phyloP scores from a whole-genome alignment of 2,888 invertebrate species.

The Lissonota sp. region DNA sequence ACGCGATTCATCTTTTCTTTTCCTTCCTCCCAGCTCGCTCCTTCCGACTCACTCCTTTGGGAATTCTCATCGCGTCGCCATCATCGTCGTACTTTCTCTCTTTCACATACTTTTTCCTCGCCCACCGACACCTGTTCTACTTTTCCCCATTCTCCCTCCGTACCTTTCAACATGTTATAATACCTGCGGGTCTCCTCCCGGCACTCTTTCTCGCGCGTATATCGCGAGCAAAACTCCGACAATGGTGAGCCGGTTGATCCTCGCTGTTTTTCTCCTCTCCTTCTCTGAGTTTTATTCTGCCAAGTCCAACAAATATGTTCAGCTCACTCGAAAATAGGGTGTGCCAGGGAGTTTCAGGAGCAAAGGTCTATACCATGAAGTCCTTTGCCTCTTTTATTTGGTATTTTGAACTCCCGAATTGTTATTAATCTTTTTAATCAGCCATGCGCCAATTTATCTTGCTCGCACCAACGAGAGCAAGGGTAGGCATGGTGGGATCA shows the following conservation, averaged over 20 bases:
- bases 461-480: too few relatives aligned
- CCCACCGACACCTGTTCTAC: constrained; percentile 67
- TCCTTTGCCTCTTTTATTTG: too few relatives aligned
- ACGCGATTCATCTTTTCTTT: constrained; percentile 57
- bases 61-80: constrained; percentile 61
- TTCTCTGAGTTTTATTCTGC: constrained; percentile 23
- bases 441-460: too few relatives aligned
- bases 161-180: constrained; percentile 52
- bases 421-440: too few relatives aligned
- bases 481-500: too few relatives aligned
- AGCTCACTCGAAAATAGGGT: constrained; percentile 10
- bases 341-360: too few relatives aligned
- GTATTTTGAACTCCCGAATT: too few relatives aligned
- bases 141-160: constrained; percentile 58
- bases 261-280: constrained; percentile 53
- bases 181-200: constrained; percentile 21
- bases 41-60: constrained; percentile 17
- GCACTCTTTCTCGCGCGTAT: neutral
- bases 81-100: constrained; percentile 51
- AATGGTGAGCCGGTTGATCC: constrained; percentile 38
- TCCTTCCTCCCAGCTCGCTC: constrained; percentile 18
- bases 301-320: constrained; percentile 18
- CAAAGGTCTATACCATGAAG: too few relatives aligned
- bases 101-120: constrained; percentile 63
- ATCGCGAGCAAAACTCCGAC: constrained; percentile 11